Base-by-base conservation (phyloP, 1,140 invertebrate species). In the Calephelis virginiensis region DNA sequence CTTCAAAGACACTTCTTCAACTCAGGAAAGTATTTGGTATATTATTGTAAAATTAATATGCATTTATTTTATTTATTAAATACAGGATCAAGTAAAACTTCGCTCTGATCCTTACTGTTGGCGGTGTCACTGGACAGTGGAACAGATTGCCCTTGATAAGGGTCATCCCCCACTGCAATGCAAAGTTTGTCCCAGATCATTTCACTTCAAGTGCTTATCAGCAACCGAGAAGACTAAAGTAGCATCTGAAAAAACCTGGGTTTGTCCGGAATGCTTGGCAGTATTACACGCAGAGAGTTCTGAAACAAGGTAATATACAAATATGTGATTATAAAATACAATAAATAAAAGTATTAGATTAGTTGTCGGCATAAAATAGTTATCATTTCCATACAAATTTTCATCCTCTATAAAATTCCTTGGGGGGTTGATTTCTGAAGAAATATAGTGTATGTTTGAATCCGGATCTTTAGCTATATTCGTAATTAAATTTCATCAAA, bases 221-320 rank as follows among this genome's bases (percentile, higher is more conserved):
- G 80, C 82, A 6, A 67, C 66, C 0, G 89, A 91, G 63, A 73
- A 81, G 43, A 88, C 69, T 66, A 92, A 93, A 67, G 93, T 93
- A 8, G 86, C 89, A 5, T 87, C 91, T 9, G 89, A 92, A 17
- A 87, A 93, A 6, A 90, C 86, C 60, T 98, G 97, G 96, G 94
- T 97, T 47, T 99, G 97, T 82, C 94, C 95, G 0, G 97, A 98
- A 86, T 99, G 97, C 89, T 92, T 95, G 71, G 91, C 93, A 50
- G 94, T 97, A 63, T 92, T 97, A 75, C 93, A 94, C 82, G 95
- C 96, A 17, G 96, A 97, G 86, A 96, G 94, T 88, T 94, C 93
- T 61, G 95, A 95, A 43, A 91, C 87, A n/a, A 90, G 89, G 90
- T 91, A 63, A 76, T 71, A 70, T 48, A 53, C 7, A 56, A 56